Percentiles rank a stretch among this genome's conserved stretches.
Conservation (phyloP, 1,140 invertebrate genomes). For the Tachypleus tridentatus region DNA sequence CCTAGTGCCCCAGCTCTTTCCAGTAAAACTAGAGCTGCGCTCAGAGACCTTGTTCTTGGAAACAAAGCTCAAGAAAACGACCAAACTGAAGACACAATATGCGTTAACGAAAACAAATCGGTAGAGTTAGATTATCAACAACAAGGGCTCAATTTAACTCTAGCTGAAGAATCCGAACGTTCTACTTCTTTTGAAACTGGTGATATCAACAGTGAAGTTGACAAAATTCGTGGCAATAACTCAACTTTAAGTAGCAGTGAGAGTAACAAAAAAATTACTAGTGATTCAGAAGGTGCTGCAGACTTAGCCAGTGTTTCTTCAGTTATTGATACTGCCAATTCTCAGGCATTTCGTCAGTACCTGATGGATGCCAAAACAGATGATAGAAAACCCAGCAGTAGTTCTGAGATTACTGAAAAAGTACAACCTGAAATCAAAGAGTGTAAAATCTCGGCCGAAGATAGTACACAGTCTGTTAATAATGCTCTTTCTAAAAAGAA, state of each 20-base stretch:
- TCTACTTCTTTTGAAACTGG: neutral
- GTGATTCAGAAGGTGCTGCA: conserved; percentile 22
- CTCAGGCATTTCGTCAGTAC: conserved; percentile 26
- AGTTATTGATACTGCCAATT: conserved; percentile 62
- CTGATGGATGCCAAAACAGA: conserved; percentile 3
- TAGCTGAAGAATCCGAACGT: neutral
- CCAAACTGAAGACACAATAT: neutral
- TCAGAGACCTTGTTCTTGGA: conserved; percentile 17
- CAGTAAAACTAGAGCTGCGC: conserved; percentile 21
- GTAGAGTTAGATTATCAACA: neutral
- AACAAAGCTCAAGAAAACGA: conserved; percentile 12
- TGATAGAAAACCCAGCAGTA: conserved; percentile 3
- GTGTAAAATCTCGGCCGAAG: neutral
- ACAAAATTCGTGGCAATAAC: neutral
- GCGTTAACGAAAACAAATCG: neutral
- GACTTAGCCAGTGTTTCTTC: conserved; percentile 64
- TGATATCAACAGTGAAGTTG: neutral
- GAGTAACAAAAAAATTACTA: neutral
- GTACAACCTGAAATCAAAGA: conserved; percentile 10
- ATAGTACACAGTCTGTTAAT: neutral
- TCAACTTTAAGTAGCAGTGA: neutral
- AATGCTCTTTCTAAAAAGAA: conserved; percentile 54
- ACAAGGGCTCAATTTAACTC: neutral
- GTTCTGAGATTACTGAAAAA: neutral
- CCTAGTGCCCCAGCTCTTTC: conserved; percentile 15